phyloP scores from a whole-genome alignment of 2,113 vertebrate genomes.

The Dipodomys spectabilis region DNA sequence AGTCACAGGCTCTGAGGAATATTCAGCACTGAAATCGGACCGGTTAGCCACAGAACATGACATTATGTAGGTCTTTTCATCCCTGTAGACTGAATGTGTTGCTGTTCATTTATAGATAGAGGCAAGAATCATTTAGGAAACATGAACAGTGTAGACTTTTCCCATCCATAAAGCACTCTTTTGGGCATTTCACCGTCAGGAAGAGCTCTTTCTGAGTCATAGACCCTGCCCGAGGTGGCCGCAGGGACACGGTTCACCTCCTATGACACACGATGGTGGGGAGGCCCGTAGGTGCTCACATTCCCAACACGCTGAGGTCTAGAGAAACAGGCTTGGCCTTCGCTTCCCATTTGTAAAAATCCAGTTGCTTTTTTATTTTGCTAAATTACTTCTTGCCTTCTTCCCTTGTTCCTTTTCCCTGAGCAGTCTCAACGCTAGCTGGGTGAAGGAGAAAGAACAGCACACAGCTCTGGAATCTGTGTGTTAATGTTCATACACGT shows the following conservation, averaged over 20 bases:
- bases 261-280: rapidly evolving
- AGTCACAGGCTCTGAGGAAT: not conserved
- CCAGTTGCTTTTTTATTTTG: not conserved
- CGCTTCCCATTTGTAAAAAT: not conserved
- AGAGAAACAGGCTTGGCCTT: not conserved
- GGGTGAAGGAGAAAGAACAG: not conserved
- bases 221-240: not conserved
- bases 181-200: not conserved
- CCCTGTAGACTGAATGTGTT: not conserved
- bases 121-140: not conserved
- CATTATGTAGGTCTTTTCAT: not conserved
- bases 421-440: rapidly evolving
- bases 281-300: rapidly evolving
- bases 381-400: not conserved
- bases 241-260: not conserved
- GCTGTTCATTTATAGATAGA: not conserved
- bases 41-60: not conserved
- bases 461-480: not conserved
- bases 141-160: not conserved
- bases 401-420: too few species aligned
- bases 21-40: not conserved
- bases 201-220: not conserved
- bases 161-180: not conserved
- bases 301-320: not conserved
- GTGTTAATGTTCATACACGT: not conserved